These are phyloP conservation scores for Heliconius ethilla DNA, from an alignment of 2,888 invertebrate genomes.

Conservation along the genomic window DNA sequence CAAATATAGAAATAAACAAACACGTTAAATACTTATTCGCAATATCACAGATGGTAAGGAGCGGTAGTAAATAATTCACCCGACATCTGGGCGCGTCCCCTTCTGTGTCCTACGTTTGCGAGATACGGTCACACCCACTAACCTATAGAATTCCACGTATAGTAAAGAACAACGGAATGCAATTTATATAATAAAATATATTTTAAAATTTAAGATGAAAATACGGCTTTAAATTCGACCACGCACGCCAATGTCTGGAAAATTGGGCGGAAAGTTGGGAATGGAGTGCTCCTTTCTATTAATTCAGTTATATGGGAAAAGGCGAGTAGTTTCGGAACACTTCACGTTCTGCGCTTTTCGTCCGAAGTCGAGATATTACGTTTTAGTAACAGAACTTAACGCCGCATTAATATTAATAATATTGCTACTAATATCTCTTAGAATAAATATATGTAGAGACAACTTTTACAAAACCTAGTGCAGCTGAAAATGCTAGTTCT, in stretches of 20 bases:
- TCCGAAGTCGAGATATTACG: no score
- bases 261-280: constrained; percentile 1
- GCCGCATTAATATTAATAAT: background rate
- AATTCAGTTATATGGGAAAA: no score
- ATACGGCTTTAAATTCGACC: background rate
- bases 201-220: background rate
- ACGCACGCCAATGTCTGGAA: background rate
- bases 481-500: constrained; percentile 30
- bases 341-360: no score
- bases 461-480: constrained; percentile 16
- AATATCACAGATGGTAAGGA: constrained; percentile 61
- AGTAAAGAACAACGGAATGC: background rate
- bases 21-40: constrained; percentile 38
- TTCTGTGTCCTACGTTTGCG: constrained; percentile 66
- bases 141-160: constrained; percentile 11
- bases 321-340: no score
- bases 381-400: background rate
- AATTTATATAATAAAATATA: background rate
- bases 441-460: background rate
- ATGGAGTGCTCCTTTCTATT: background rate
- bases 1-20: constrained; percentile 17
- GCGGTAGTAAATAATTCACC: constrained; percentile 77
- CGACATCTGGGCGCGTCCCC: constrained; percentile 79
- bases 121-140: constrained; percentile 67
- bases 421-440: background rate